Evolutionary conservation across 2,888 invertebrate genomes (phyloP), one percentile per base, ranked within the genome.

Genomic region (Dicroscelio sp.): DNA sequence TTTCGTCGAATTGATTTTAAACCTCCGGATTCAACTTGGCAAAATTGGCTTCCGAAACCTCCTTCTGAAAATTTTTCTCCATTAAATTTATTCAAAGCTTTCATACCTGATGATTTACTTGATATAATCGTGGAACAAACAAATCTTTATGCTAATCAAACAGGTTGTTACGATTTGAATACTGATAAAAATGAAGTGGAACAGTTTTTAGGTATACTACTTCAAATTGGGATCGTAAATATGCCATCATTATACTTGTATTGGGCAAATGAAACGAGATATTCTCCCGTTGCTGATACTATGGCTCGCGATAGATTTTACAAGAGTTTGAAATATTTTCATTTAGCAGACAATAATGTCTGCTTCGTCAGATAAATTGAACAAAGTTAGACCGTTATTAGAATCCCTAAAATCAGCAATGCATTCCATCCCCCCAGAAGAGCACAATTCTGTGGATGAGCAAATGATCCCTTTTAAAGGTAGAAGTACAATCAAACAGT

Each of bases 391-490:
- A 35, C 78, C 60, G 20, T 43, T 85, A 20, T 10, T 73, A 43
- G 63, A 76, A 27, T 30, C 78, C 33, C 23, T 71, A 2, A 69
- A 71, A 58, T 83, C 71, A 60, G 71, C 69, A 43, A 60, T 83
- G 71, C 71, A 83, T 71, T 4, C 35, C 31, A 71, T 71, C 67
- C 63, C 85, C 38, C 85, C 78, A 23, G 69, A 78, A 69, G 69
- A 85, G 20, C 67, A 85, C 43, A 12, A 85, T 67, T 80, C 67
- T 31, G 52, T 67, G 31, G 43, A 63, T 43, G 78, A 78, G 20
- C 38, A 78, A 78, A 79, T 79, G 65, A 79, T 79, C 23, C 58
- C 82, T 20, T 71, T 71, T n/a, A 82, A 82, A 69, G 69, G 82
- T n/a, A 82, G 30, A 23, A 2, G 6, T 79, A 8, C 5, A 58